phyloP scores from a whole-genome alignment of 2,113 vertebrate genomes.

The Propithecus coquereli region DNA sequence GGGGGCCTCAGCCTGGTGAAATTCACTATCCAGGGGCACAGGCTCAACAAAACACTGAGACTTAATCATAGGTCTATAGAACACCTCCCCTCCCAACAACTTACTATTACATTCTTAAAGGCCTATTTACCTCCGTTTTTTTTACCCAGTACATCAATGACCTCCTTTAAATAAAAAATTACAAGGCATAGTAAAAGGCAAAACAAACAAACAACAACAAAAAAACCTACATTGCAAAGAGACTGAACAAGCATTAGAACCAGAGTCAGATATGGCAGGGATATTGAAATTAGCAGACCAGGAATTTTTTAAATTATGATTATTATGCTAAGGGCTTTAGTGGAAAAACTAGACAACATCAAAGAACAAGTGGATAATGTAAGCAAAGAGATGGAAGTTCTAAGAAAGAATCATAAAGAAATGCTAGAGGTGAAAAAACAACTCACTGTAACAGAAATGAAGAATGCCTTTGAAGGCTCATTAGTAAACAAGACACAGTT shows the following conservation, averaged over 20 bases:
- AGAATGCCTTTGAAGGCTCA: background rate
- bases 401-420: background rate
- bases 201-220: background rate
- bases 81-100: background rate
- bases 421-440: background rate
- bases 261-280: background rate
- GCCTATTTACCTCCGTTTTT: background rate
- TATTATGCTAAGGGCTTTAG: background rate
- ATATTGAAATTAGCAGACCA: background rate
- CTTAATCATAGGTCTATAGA: background rate
- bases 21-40: background rate
- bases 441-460: background rate
- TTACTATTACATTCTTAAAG: background rate
- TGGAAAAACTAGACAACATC: background rate
- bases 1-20: background rate
- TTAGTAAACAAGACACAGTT: background rate
- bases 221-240: background rate
- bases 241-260: background rate
- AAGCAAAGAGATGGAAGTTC: background rate
- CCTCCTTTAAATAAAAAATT: background rate
- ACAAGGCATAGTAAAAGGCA: background rate
- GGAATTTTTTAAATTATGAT: background rate
- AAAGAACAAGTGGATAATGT: background rate
- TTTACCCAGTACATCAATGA: background rate
- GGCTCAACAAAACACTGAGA: background rate